Base-by-base conservation (phyloP, 2,113 vertebrate species). In the Catagonus wagneri region DNA sequence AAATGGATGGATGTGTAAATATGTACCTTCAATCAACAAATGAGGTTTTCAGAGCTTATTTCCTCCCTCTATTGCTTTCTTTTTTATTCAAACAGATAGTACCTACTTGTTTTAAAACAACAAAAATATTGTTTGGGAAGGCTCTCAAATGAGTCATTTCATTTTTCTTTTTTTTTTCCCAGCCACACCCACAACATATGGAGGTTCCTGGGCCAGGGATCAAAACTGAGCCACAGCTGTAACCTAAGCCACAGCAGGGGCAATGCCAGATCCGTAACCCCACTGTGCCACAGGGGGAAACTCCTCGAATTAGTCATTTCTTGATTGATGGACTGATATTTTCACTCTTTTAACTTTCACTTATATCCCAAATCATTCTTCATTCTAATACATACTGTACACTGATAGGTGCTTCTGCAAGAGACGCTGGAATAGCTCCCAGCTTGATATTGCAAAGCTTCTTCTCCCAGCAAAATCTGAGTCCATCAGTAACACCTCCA, bases 381-480 rank as follows among this genome's bases (percentile, higher is more conserved):
- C 32, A 1, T 81, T 54, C 10, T 36, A 27, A 44, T 0, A 2
- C 22, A 79, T n/a, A 20, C 14, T 8, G 17, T 20, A 25, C 15
- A 19, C 1, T 14, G 27, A 29, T 22, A 56, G 11, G 7, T 25
- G 22, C 29, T 60, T 68, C 71, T 60, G 44, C 8, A 20, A 9
- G 15, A 19, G 39, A 17, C 8, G 58, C 71, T 15, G 1, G 19
- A 34, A n/a, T 22, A 29, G 19, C 66, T 14, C 44, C 34, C 15
- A 4, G 39, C 4, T 44, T 2, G 65, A 69, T 14, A 34, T 14
- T 1, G 1, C 12, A 50, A 88, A 90, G 63, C 52, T 85, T 75
- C 83, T 85, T 65, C 95, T 6, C 15, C 65, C 83, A 96, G 83
- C 10, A 16, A 3, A 90, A 69, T 79, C 90, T 90, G 27, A 44